phyloP scores from a whole-genome alignment of 2,888 invertebrate genomes.

The Teleogryllus oceanicus region DNA sequence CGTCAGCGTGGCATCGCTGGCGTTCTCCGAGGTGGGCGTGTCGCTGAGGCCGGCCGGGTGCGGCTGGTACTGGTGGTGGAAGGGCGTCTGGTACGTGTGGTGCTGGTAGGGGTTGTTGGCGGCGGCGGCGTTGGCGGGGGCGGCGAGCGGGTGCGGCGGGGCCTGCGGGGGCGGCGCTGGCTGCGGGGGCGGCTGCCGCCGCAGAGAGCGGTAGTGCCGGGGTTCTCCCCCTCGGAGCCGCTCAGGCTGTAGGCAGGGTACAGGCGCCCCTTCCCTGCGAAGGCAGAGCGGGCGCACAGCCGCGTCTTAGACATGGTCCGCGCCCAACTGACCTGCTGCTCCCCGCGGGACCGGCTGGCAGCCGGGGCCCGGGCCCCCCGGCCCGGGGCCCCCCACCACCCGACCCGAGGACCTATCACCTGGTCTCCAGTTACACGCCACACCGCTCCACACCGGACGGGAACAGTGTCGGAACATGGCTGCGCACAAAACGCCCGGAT shows the following conservation, averaged over 20 bases:
- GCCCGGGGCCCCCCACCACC: background rate
- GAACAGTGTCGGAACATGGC: background rate
- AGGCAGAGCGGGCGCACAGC: background rate
- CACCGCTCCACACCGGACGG: background rate
- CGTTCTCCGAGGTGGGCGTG: slow-evolving; percentile 80
- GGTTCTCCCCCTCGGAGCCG: slow-evolving; percentile 69
- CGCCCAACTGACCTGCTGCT: background rate
- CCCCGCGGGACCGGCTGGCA: background rate
- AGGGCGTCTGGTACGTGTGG: slow-evolving; percentile 56
- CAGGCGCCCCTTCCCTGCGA: slow-evolving; percentile 72
- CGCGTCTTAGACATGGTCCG: background rate
- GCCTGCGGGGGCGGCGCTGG: slow-evolving; percentile 35
- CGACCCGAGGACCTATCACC: background rate
- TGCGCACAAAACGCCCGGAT: background rate
- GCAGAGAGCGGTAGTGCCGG: slow-evolving; percentile 46
- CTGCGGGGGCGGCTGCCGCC: slow-evolving; percentile 39
- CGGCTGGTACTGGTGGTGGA: slow-evolving; percentile 50
- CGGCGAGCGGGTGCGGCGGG: slow-evolving; percentile 54
- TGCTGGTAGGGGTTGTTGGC: slow-evolving; percentile 54
- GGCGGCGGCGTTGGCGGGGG: slow-evolving; percentile 81
- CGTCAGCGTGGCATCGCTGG: slow-evolving; percentile 78
- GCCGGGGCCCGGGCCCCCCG: background rate
- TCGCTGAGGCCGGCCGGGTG: slow-evolving; percentile 63
- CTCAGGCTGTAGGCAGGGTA: slow-evolving; percentile 78
- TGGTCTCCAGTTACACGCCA: background rate